Percentiles rank a stretch among this genome's conserved stretches.
phyloP scores from a whole-genome alignment of 2,113 vertebrate genomes.

The Nesogale talazaci region DNA sequence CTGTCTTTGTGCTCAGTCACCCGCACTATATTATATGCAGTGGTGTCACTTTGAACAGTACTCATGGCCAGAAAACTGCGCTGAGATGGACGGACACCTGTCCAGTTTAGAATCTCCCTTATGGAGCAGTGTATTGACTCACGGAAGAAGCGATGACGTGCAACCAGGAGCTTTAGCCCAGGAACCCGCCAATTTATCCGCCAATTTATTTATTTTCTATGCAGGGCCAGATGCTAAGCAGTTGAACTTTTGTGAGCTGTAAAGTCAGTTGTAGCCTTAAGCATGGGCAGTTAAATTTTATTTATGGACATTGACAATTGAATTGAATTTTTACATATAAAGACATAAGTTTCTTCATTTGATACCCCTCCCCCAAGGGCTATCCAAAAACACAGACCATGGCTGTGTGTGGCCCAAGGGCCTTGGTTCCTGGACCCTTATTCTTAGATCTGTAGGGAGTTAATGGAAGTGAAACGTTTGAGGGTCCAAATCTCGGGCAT shows the following conservation, averaged over 20 bases:
- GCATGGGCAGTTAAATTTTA: constrained; percentile 44
- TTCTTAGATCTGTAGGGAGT: not conserved
- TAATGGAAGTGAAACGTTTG: not conserved
- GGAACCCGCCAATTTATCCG: not conserved
- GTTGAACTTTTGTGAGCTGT: not conserved
- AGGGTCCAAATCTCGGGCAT: not conserved
- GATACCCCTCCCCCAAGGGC: not conserved
- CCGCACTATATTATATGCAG: not conserved
- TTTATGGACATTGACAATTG: constrained; percentile 41
- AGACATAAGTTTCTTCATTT: constrained; percentile 26
- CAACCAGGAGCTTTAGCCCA: not conserved
- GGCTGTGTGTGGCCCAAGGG: not conserved
- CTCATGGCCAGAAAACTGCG: not conserved
- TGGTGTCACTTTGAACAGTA: constrained; percentile 37
- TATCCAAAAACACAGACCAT: not conserved
- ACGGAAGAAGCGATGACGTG: not conserved
- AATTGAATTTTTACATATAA: constrained; percentile 62
- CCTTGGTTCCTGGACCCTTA: not conserved
- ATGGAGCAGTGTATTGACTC: not conserved
- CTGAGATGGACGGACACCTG: constrained; percentile 12
- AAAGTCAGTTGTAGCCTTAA: not conserved
- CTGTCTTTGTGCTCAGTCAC: constrained; percentile 51
- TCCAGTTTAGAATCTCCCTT: constrained; percentile 36
- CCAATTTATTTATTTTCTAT: not conserved
- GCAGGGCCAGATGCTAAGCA: constrained; percentile 6